Percentiles rank a stretch among this genome's conserved stretches.
Evolutionary conservation across 2,113 vertebrate species (phyloP).

Genomic region (Aramus guarauna): DNA sequence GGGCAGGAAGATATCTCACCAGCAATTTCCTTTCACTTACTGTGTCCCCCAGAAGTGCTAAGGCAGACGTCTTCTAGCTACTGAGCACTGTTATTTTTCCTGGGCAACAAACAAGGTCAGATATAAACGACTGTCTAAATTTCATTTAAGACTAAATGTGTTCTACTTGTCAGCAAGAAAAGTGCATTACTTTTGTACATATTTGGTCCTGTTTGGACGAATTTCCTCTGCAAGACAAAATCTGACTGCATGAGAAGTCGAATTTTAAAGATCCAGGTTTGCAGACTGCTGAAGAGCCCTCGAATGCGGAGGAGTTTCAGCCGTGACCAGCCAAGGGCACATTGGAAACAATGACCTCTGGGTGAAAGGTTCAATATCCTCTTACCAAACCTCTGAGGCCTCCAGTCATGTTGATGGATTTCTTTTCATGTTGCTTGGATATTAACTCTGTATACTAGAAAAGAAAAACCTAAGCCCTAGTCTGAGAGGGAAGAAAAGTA

Average conservation of each 20-base stretch:
- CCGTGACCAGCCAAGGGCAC: background rate
- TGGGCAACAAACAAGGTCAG: background rate
- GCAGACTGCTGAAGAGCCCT: background rate
- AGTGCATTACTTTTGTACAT: background rate
- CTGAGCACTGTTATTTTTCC: background rate
- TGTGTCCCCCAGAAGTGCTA: background rate
- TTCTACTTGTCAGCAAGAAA: background rate
- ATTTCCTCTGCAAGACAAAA: background rate
- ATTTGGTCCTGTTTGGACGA: background rate
- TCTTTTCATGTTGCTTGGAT: slow-evolving; percentile 38
- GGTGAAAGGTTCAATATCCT: slow-evolving; percentile 20
- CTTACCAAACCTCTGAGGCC: slow-evolving; percentile 22
- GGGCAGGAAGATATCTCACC: background rate
- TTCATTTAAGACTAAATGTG: background rate
- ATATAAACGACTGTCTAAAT: background rate
- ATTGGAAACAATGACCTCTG: slow-evolving; percentile 12
- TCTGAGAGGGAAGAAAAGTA: background rate
- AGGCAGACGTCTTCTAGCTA: background rate
- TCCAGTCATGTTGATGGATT: slow-evolving; percentile 42
- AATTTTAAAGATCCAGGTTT: background rate
- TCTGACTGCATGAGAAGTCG: background rate
- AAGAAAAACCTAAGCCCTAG: background rate
- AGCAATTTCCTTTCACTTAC: background rate
- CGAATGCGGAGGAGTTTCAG: slow-evolving; percentile 39
- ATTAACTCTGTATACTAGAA: slow-evolving; percentile 41